Conservation (phyloP, 2,888 invertebrate species). For the Aphidoletes aphidimyza region DNA sequence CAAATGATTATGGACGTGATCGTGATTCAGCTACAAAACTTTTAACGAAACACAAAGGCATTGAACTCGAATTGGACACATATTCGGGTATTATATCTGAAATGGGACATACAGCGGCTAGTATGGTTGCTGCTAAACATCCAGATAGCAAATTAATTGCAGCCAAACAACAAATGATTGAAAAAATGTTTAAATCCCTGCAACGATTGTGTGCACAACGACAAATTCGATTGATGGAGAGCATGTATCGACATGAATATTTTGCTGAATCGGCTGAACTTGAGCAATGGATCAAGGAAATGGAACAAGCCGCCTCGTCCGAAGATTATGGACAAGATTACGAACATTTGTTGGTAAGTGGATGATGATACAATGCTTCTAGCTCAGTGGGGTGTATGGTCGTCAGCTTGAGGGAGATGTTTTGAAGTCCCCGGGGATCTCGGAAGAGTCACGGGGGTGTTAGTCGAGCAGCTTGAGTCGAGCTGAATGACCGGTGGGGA, state of each 20-base stretch:
- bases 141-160: conserved; percentile 85
- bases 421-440: no score
- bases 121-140: conserved; percentile 83
- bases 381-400: conserved; percentile 52
- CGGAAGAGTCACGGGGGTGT: no score
- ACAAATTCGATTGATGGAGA: conserved; percentile 89
- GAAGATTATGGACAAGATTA: conserved; percentile 96
- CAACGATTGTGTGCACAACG: conserved; percentile 83
- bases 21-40: conserved; percentile 91
- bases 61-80: conserved; percentile 90
- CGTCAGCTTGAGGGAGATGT: no score
- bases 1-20: conserved; percentile 90
- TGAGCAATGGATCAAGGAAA: conserved; percentile 92
- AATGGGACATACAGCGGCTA: conserved; percentile 87
- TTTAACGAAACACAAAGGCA: conserved; percentile 93
- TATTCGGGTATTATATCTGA: conserved; percentile 91
- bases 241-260: conserved; percentile 90
- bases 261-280: conserved; percentile 89
- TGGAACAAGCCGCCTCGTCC: conserved; percentile 86
- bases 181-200: conserved; percentile 81
- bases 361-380: background rate
- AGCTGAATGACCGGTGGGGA: no score
- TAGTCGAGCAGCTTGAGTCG: no score
- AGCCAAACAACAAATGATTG: conserved; percentile 79
- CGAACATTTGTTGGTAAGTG: conserved; percentile 80